Evolutionary conservation across 2,888 invertebrate species (phyloP).

Genomic region (Esperia sulphurella): DNA sequence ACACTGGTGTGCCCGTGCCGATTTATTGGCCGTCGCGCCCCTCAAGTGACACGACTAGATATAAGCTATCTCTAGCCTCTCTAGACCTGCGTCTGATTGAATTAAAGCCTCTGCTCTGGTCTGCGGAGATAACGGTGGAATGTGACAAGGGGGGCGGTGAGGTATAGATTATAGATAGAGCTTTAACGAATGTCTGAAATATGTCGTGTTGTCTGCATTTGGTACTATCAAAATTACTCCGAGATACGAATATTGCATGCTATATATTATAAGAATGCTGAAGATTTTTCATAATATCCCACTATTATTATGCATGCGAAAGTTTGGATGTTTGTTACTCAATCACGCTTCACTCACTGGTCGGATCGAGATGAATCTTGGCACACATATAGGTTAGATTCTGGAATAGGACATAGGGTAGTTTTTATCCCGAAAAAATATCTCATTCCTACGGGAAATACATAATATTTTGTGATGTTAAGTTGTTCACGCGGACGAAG

Average conservation of each 20-base stretch:
- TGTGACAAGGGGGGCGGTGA: neutral
- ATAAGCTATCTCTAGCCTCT: conserved; percentile 25
- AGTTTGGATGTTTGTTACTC: too few relatives aligned
- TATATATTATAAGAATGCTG: too few relatives aligned
- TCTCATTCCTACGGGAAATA: too few relatives aligned
- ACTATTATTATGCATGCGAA: too few relatives aligned
- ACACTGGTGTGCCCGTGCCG: conserved; percentile 52
- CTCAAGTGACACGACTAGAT: conserved; percentile 49
- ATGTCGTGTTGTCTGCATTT: neutral
- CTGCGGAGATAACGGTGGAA: conserved; percentile 3
- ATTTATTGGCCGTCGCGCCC: conserved; percentile 74
- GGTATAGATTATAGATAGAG: neutral
- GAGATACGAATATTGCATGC: neutral
- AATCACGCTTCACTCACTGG: too few relatives aligned
- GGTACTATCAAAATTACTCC: neutral
- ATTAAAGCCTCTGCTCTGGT: conserved; percentile 21
- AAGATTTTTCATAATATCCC: too few relatives aligned
- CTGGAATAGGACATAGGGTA: too few relatives aligned
- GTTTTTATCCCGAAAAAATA: too few relatives aligned
- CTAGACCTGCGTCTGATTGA: conserved; percentile 19
- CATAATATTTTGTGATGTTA: too few relatives aligned
- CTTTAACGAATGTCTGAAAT: neutral
- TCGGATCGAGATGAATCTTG: too few relatives aligned
- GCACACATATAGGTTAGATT: too few relatives aligned
- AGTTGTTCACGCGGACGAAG: too few relatives aligned